These are phyloP conservation scores for Leistus spinibarbis DNA, from an alignment of 2,888 invertebrate genomes.

Conservation along the genomic window DNA sequence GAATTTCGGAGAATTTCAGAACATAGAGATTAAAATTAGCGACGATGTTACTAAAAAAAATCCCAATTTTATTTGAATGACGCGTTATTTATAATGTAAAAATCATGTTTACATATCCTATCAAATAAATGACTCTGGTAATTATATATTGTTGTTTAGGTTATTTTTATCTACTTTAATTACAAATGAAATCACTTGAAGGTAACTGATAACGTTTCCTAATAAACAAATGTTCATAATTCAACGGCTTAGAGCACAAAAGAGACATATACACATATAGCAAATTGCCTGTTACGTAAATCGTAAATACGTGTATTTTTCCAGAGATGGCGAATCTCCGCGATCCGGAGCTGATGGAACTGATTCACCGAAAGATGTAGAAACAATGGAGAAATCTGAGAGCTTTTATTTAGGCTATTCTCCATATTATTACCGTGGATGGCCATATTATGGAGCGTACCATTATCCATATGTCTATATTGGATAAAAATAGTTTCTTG, in stretches of 20 bases:
- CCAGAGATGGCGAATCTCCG: not conserved
- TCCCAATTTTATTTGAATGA: too few relatives aligned
- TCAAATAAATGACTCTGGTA: not conserved
- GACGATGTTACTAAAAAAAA: too few relatives aligned
- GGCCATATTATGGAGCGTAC: slow-evolving; percentile 39
- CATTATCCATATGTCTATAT: slow-evolving; percentile 40
- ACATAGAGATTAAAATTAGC: too few relatives aligned
- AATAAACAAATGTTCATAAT: not conserved
- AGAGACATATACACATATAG: too few relatives aligned
- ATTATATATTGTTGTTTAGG: not conserved
- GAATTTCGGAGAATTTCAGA: not conserved
- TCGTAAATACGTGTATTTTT: not conserved
- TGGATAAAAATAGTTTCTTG: slow-evolving; percentile 39
- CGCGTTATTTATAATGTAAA: not conserved
- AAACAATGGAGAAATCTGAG: slow-evolving; percentile 43
- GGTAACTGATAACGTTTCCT: not conserved
- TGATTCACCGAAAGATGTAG: slow-evolving; percentile 30
- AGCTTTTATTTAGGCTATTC: slow-evolving; percentile 39
- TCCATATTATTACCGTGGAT: slow-evolving; percentile 41
- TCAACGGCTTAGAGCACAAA: too few relatives aligned
- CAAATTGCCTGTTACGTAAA: too few relatives aligned
- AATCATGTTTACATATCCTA: not conserved
- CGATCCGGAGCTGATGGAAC: slow-evolving; percentile 3
- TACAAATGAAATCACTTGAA: not conserved
- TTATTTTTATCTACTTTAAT: not conserved